Percentiles rank a stretch among this genome's conserved stretches.
Conservation (phyloP, 1,140 invertebrate species). For the Vollenhovia emeryi region DNA sequence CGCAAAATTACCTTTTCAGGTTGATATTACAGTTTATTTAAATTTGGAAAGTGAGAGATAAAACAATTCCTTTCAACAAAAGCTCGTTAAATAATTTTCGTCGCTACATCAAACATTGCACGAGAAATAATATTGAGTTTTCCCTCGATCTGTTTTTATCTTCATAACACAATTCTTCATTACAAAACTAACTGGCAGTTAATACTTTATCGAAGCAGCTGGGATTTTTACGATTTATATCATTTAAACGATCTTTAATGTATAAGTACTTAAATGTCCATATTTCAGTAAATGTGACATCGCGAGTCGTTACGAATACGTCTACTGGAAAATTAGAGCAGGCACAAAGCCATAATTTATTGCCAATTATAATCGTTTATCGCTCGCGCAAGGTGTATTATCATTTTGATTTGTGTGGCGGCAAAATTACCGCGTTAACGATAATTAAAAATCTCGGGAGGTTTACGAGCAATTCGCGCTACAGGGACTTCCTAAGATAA, state of each 20-base stretch:
- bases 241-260: slow-evolving; percentile 19
- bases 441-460: slow-evolving; percentile 54
- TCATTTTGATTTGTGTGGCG: slow-evolving; percentile 45
- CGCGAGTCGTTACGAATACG: slow-evolving; percentile 24
- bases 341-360: slow-evolving; percentile 36
- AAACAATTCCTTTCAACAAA: neutral
- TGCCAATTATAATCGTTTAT: slow-evolving; percentile 49
- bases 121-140: neutral
- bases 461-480: slow-evolving; percentile 27
- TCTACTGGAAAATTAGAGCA: slow-evolving; percentile 41
- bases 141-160: neutral
- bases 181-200: neutral
- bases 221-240: neutral
- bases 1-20: neutral
- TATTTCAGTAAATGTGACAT: slow-evolving; percentile 27
- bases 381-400: slow-evolving; percentile 31
- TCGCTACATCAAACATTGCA: neutral
- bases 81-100: neutral
- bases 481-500: slow-evolving; percentile 30
- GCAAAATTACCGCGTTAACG: slow-evolving; percentile 32
- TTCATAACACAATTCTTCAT: neutral
- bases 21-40: neutral
- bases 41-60: neutral
- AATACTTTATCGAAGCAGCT: neutral
- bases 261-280: slow-evolving; percentile 13